Evolutionary conservation across 2,113 vertebrate species (phyloP).

Genomic region (Narcine bancroftii): DNA sequence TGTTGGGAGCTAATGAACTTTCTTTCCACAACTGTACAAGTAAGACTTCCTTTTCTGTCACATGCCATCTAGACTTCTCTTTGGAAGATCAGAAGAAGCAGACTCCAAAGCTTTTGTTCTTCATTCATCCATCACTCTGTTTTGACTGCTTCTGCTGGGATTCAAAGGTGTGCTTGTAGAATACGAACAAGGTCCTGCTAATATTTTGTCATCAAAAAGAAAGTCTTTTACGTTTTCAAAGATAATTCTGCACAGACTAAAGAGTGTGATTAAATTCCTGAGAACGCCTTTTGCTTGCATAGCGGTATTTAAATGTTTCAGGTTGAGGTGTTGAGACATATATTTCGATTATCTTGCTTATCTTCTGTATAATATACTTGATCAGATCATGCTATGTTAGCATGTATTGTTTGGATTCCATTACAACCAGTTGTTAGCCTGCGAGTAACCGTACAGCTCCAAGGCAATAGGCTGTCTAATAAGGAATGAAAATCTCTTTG

Average conservation of each 20-base stretch:
- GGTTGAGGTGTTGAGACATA: constrained; percentile 20
- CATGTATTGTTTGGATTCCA: constrained; percentile 15
- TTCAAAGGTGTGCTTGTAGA: constrained; percentile 7
- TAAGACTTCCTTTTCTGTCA: constrained; percentile 29
- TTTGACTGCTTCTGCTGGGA: constrained; percentile 22
- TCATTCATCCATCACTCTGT: constrained; percentile 31
- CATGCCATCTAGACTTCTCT: not conserved
- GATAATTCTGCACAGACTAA: not conserved
- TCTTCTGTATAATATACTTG: not conserved
- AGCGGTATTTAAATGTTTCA: constrained; percentile 6
- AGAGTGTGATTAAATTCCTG: constrained; percentile 5
- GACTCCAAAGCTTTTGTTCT: not conserved
- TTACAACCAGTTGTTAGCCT: constrained; percentile 11
- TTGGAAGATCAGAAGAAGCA: constrained; percentile 17
- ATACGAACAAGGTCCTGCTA: not conserved
- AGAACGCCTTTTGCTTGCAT: not conserved
- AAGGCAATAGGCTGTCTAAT: not conserved
- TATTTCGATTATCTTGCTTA: not conserved
- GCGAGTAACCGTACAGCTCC: not conserved
- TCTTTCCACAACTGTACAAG: constrained; percentile 1
- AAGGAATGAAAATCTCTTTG: constrained; percentile 30
- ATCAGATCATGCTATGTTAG: constrained; percentile 25
- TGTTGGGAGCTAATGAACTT: constrained; percentile 26
- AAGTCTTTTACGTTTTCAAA: constrained; percentile 23
- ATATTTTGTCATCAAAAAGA: constrained; percentile 31